A percentile compares a stretch with the other conserved stretches of the same genome.
Conservation (phyloP, 2,113 vertebrate genomes). For the Oncorhynchus masou region DNA sequence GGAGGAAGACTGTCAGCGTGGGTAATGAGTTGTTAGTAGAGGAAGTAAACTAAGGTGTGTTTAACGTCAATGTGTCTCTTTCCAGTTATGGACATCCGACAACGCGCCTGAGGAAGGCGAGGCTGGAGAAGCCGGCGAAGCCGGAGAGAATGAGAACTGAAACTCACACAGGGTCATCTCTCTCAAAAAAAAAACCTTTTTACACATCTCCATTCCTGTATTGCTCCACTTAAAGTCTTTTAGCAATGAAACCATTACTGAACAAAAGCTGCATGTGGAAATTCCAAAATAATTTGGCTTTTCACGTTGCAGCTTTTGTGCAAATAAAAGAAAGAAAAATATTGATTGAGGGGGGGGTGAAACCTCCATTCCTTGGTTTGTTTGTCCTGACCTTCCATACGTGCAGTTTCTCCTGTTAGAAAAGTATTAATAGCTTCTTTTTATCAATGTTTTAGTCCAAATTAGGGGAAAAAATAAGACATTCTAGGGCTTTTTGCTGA, state of each 20-base stretch:
- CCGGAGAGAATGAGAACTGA: constrained; percentile 73
- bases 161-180: constrained; percentile 59
- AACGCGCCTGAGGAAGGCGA: constrained; percentile 88
- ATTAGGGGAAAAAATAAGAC: constrained; percentile 29
- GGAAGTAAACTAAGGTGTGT: neutral
- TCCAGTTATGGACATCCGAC: constrained; percentile 96
- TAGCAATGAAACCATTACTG: constrained; percentile 82
- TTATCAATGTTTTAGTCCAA: constrained; percentile 72
- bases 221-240: constrained; percentile 51
- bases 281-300: constrained; percentile 74
- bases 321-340: constrained; percentile 52
- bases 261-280: constrained; percentile 77
- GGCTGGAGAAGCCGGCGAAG: constrained; percentile 64
- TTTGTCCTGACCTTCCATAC: constrained; percentile 85
- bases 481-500: constrained; percentile 20
- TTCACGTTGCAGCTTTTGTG: constrained; percentile 83
- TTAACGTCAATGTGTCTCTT: neutral
- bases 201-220: constrained; percentile 93
- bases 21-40: too few species aligned
- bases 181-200: constrained; percentile 74
- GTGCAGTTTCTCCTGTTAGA: constrained; percentile 92
- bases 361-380: constrained; percentile 78
- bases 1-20: too few species aligned
- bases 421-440: constrained; percentile 89
- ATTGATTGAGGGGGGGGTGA: constrained; percentile 19